phyloP scores from a whole-genome alignment of 2,888 invertebrate genomes.

The Apoda limacodes region DNA sequence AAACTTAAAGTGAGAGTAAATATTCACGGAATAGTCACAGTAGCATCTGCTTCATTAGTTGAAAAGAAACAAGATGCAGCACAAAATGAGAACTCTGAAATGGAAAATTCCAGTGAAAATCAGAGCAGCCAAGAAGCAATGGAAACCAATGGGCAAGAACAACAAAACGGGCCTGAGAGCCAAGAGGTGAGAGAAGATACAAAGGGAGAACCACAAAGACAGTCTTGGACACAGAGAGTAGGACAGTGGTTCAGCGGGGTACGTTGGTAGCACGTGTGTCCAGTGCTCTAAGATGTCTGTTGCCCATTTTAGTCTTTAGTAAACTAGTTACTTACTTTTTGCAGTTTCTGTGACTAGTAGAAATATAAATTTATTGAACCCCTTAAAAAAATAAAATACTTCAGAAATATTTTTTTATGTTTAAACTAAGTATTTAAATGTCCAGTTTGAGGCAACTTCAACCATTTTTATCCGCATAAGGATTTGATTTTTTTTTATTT shows the following conservation, averaged over 20 bases:
- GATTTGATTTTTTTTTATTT: too few relatives aligned
- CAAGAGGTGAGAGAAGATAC: conserved; percentile 64
- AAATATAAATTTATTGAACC: too few relatives aligned
- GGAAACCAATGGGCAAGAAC: conserved; percentile 64
- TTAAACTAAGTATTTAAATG: too few relatives aligned
- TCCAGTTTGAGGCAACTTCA: too few relatives aligned
- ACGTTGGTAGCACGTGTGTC: conserved; percentile 67
- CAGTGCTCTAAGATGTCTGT: conserved; percentile 49
- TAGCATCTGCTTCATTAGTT: conserved; percentile 86
- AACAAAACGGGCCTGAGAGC: conserved; percentile 51
- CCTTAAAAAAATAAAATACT: too few relatives aligned
- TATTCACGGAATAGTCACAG: conserved; percentile 90
- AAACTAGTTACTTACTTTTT: not conserved
- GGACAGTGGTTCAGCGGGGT: conserved; percentile 79
- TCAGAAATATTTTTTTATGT: too few relatives aligned
- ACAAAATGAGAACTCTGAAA: conserved; percentile 51
- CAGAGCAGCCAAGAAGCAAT: conserved; percentile 50
- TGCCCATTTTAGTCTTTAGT: conserved; percentile 25
- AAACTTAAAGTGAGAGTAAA: conserved; percentile 97
- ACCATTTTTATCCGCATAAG: too few relatives aligned
- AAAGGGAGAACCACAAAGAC: conserved; percentile 61
- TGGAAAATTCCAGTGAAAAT: conserved; percentile 56
- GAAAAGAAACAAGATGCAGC: conserved; percentile 75
- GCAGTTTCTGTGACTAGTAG: too few relatives aligned
- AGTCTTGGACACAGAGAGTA: conserved; percentile 79